A percentile compares a stretch with the other conserved stretches of the same genome.
Evolutionary conservation across 2,113 vertebrate species (phyloP).

Genomic region (Sinocyclocheilus rhinocerous): DNA sequence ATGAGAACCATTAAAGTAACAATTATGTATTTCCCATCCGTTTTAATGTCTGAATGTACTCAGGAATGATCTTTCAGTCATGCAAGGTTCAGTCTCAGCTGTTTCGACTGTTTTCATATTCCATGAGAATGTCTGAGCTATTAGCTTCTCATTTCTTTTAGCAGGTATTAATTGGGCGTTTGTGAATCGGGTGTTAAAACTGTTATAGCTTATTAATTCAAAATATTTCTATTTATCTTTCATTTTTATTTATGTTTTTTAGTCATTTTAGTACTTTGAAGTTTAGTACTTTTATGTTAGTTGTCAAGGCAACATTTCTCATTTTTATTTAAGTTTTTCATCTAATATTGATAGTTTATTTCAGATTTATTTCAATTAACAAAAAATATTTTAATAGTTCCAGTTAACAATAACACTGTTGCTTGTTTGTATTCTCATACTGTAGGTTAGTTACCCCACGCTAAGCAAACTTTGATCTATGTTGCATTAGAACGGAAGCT

Average conservation of each 20-base stretch:
- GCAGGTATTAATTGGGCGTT: no score
- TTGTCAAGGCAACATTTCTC: not conserved
- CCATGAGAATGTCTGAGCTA: no score
- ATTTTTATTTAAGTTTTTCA: not conserved
- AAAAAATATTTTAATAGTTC: not conserved
- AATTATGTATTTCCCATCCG: not conserved
- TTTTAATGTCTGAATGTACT: not conserved
- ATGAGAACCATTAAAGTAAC: not conserved
- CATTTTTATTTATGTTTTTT: no score
- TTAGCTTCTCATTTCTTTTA: no score
- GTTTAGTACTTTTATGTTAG: not conserved
- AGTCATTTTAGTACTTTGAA: not conserved
- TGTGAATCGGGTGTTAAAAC: no score
- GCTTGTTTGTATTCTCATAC: not conserved
- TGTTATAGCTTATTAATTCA: no score
- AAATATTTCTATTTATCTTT: no score
- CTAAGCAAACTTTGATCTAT: not conserved
- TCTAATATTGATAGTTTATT: not conserved
- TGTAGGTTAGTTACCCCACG: not conserved
- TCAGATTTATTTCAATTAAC: not conserved
- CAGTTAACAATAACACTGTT: not conserved
- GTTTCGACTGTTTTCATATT: not conserved
- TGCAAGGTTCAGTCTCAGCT: not conserved
- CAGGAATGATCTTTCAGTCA: not conserved
- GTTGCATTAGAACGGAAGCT: not conserved